These are phyloP conservation scores for Montipora sp. DNA, from an alignment of 64 coral and sea anemone genomes.

Conservation along the genomic window DNA sequence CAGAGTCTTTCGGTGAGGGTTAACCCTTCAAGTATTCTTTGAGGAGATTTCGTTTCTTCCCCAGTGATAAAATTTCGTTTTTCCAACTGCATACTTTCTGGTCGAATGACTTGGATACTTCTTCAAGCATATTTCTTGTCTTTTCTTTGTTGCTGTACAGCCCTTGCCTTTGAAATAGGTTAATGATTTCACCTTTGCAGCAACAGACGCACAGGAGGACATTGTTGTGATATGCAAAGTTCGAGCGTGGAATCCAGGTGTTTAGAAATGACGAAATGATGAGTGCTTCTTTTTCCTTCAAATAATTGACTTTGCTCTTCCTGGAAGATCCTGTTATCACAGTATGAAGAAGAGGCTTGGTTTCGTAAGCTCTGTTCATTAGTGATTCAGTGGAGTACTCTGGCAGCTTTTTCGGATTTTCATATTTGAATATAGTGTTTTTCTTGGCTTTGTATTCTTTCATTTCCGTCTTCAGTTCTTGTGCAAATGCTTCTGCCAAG, in stretches of 20 bases:
- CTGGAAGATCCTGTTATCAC: conserved; percentile 11
- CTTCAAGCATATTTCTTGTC: conserved; percentile 4
- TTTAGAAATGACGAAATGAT: conserved; percentile 44
- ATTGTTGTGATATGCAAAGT: conserved; percentile 38
- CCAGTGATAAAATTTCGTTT: conserved; percentile 13
- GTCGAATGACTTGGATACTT: conserved; percentile 18
- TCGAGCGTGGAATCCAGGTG: conserved; percentile 57
- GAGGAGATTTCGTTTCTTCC: not conserved
- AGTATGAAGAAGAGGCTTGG: not conserved
- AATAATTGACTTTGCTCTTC: conserved; percentile 3
- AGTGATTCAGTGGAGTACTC: not conserved
- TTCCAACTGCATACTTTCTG: conserved; percentile 23
- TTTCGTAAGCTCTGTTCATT: not conserved
- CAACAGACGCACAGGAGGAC: conserved; percentile 1
- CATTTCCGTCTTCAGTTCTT: conserved; percentile 15
- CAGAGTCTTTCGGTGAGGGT: not conserved
- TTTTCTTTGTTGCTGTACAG: conserved; percentile 22
- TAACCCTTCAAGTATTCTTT: not conserved
- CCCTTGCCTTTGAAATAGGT: conserved; percentile 43
- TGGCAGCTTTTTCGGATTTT: too few species aligned
- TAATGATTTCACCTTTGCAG: conserved; percentile 51
- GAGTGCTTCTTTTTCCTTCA: conserved; percentile 38
- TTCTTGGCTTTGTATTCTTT: conserved; percentile 4
- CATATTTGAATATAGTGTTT: not conserved
- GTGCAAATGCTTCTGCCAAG: not conserved